These are phyloP conservation scores for Eupithecia dodoneata DNA, from an alignment of 2,888 invertebrate genomes.

Conservation along the genomic window DNA sequence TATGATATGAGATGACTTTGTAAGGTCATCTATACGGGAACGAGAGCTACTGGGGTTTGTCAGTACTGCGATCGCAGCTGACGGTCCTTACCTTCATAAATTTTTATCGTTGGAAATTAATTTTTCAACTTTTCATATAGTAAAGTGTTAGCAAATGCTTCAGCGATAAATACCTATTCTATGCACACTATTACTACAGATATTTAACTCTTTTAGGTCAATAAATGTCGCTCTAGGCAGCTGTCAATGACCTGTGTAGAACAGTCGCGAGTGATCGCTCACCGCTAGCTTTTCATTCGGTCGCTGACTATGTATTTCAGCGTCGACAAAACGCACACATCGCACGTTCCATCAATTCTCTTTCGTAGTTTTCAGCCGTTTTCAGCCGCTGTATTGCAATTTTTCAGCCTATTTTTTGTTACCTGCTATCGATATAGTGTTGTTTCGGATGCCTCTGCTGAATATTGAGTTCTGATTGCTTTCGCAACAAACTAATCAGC, in stretches of 20 bases:
- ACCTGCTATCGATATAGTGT: constrained; percentile 43
- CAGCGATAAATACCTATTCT: neutral
- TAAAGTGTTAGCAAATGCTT: neutral
- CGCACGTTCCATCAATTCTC: constrained; percentile 51
- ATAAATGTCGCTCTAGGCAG: neutral
- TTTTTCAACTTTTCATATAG: neutral
- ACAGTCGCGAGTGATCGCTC: constrained; percentile 21
- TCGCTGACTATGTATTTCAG: constrained; percentile 26
- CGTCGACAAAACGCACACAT: constrained; percentile 36
- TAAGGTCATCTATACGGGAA: neutral
- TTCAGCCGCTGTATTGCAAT: constrained; percentile 49
- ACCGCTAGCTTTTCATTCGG: constrained; percentile 26
- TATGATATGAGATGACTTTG: neutral
- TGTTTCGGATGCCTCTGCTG: constrained; percentile 29
- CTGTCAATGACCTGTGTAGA: constrained; percentile 26
- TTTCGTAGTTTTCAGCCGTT: constrained; percentile 43
- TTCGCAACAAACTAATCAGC: constrained; percentile 26
- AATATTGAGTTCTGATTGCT: constrained; percentile 38
- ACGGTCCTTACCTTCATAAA: neutral
- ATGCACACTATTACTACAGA: neutral
- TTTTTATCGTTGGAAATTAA: neutral
- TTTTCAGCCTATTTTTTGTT: constrained; percentile 52
- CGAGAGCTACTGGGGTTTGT: neutral
- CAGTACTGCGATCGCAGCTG: neutral
- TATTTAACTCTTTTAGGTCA: neutral